Evolutionary conservation across 2,888 invertebrate species (phyloP), one percentile per base, ranked within the genome.

Genomic region (Buathra laborator): DNA sequence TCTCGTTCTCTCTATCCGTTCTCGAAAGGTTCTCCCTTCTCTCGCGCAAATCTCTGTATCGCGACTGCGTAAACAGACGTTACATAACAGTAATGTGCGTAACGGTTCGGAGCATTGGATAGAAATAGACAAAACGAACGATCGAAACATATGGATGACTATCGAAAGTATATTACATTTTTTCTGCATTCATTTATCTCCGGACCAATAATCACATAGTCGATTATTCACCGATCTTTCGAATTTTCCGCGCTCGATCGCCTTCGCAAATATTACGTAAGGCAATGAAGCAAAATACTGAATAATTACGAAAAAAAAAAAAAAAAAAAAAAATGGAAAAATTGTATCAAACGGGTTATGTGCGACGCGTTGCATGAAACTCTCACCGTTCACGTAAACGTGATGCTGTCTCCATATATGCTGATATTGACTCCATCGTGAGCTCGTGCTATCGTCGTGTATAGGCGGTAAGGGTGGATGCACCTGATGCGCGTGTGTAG

Each of bases 401-500:
- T 97, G 94, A 87, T 94, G 97, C 94, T 97, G 97, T 90, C 97
- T 95, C 97, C 97, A 97, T 88, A 97, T 95, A 94, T 97, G 97
- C 90, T 96, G 96, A 94, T 97, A 97, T 94, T 97, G 97, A 89
- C 95, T 95, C 97, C 97, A 97, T 85, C 95, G 88, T 19, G 94
- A 94, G 89, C 90, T 94, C 92, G 95, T 95, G 94, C 95, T 95
- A 93, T 95, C 96, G 90, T 95, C 95, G 92, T 95, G 95, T 81
- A 95, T 95, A 90, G 95, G 95, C 88, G 95, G 95, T 93, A 95
- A 95, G 91, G 96, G 95, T 89, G 95, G 95, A 94, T 96, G 96
- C 81, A 95, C 95, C 91, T 96, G 95, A 91, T 96, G 95, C 88
- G 95, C 96, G 92, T 96, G 95, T 90, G 96, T 95, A 88, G 96